Base-by-base conservation (phyloP, 2,797 vertebrate species). In the Chelidonichthys spinosus region DNA sequence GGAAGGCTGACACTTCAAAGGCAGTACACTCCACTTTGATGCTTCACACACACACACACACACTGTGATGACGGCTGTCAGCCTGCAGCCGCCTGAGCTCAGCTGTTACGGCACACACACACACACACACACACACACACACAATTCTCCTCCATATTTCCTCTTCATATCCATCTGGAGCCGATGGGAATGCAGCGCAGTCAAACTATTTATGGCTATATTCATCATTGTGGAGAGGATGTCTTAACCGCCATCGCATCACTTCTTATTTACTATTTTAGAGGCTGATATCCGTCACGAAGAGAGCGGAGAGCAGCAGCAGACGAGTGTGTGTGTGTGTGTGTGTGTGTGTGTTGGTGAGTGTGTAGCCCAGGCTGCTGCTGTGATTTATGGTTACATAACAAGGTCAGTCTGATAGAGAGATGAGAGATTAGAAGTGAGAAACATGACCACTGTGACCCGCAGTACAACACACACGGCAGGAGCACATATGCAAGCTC, bases 1-100 rank as follows among this genome's bases (percentile, higher is more conserved):
- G 66, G 78, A 87, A 83, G 84, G 77, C 78, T 92, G 86, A 91
- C 86, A 88, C 88, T 90, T 94, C 90, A 94, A 93, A 93, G 81
- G 82, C 74, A 85, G 65, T 70, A 63, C 11, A 56, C 79, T 77
- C 62, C 25, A 11, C 83, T 87, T 89, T 90, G 78, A 92, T 86
- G 82, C 44, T 65, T 47, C 11, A 10, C 46, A 47, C 46, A 47
- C 46, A 47, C 46, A 67, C 72, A 40, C 62, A 37, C 76, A n/a
- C 63, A 53, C 35, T 6, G 61, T 11, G 13, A 18, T 63, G 33
- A 65, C 59, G 60, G 62, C 69, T 74, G 70, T 81, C 81, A 85
- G 79, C 67, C 85, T 67, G 33, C 9, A 1, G 79, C 63, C 65
- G 79, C 59, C 66, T 67, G 54, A 69, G 68, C 74, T 85, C 76